Base-by-base conservation (phyloP, 1,140 invertebrate genomes). In the Heliconius melpomene region DNA sequence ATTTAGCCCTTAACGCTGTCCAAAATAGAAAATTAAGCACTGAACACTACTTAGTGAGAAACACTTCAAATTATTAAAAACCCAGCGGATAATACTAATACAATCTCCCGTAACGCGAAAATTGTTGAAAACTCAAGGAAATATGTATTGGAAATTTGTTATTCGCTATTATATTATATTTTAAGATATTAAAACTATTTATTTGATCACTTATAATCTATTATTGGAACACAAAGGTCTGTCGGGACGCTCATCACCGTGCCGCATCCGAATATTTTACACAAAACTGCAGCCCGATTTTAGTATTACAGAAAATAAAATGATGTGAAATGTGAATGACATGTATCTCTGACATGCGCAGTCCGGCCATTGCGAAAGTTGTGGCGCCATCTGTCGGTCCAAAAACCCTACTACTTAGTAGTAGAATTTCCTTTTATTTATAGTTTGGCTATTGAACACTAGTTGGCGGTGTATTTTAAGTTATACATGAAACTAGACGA, bases 261-360 rank as follows among this genome's bases (percentile, higher is more conserved):
- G 79, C 87, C 84, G 84, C 79, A 81, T 86, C 83, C 84, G 81
- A 83, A 79, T 89, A 89, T 88, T 90, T 88, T 86, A 52, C 85
- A 89, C 88, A 87, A 91, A 89, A 52, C 18, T 87, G 89, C 88
- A 89, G 86, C 88, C 86, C 86, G 87, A 87, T 89, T 91, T 90
- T 85, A 90, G 84, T 82, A 89, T 87, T 88, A 89, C 88, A 91
- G 88, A 91, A 91, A 93, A 90, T 92, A 91, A 91, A 93, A 92
- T 91, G 90, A 90, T 87, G 85, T 90, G 90, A 91, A 91, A 90
- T 87, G 85, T 90, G 90, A 91, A 91, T 93, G 91, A 93, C 90
- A 92, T 88, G 84, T 90, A 91, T 85, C 91, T 91, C 91, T 92
- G 91, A 92, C 91, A 93, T 93, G 91, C 91, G 91, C 88, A 91